Conservation (phyloP, 2,113 vertebrate genomes). For the Macaca mulatta region DNA sequence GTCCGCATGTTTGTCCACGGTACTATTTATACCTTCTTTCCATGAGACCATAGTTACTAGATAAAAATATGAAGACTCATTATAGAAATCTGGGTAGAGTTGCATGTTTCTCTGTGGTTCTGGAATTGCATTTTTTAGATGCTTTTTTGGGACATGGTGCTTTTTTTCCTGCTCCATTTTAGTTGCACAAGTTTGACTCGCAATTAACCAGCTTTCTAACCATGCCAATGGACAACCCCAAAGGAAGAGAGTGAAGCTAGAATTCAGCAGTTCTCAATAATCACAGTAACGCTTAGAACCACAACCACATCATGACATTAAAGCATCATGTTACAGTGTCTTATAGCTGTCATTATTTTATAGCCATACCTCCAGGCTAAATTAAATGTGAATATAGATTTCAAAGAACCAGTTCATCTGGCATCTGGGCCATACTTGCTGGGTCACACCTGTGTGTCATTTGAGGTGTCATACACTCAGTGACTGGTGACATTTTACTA, state of each 20-base stretch:
- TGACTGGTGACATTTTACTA: neutral
- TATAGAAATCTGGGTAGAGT: neutral
- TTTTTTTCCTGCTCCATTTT: neutral
- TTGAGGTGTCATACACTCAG: neutral
- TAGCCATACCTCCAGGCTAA: neutral
- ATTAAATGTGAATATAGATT: neutral
- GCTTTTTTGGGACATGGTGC: neutral
- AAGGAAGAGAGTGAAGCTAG: neutral
- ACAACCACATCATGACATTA: neutral
- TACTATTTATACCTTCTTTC: neutral
- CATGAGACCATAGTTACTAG: neutral
- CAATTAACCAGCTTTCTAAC: neutral
- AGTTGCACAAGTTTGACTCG: neutral
- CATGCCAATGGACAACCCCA: neutral
- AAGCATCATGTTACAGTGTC: neutral
- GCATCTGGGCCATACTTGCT: neutral
- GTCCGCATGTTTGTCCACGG: accelerated
- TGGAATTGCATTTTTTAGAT: neutral
- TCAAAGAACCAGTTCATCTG: neutral
- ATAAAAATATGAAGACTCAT: neutral
- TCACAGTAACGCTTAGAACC: neutral
- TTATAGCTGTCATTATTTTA: neutral
- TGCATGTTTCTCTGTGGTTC: neutral
- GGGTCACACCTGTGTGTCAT: neutral
- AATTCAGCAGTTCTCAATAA: neutral